phyloP scores from a whole-genome alignment of 2,113 vertebrate genomes.

The Alosa alosa region DNA sequence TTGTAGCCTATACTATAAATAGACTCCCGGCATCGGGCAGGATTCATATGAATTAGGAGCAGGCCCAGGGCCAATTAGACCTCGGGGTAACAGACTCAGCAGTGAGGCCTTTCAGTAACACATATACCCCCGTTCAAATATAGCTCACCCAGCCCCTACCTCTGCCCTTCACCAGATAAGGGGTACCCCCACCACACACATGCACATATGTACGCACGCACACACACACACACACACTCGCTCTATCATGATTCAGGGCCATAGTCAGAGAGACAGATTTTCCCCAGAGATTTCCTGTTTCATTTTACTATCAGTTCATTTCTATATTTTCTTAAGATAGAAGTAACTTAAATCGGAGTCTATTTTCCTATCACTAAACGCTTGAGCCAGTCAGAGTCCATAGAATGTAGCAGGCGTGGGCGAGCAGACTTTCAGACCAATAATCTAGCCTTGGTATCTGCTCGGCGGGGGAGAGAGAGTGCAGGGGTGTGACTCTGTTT shows the following conservation, averaged over 20 bases:
- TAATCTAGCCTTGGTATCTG: not conserved
- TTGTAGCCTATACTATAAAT: conserved; percentile 12
- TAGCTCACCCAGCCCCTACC: not conserved
- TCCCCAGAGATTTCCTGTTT: not conserved
- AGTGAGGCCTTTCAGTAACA: conserved; percentile 8
- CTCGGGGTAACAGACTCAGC: conserved; percentile 13
- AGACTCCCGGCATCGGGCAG: conserved; percentile 1
- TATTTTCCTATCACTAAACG: not conserved
- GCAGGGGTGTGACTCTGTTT: not conserved
- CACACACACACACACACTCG: not conserved
- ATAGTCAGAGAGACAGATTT: not conserved
- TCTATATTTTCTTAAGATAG: not conserved
- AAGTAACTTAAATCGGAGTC: not conserved
- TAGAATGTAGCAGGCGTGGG: not conserved
- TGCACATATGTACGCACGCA: not conserved
- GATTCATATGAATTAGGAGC: conserved; percentile 24
- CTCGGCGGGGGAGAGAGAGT: not conserved
- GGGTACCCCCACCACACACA: not conserved
- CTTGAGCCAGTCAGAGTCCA: not conserved
- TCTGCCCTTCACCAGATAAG: not conserved
- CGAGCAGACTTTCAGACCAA: not conserved
- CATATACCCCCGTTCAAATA: conserved; percentile 19
- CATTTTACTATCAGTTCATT: not conserved
- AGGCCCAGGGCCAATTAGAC: conserved; percentile 9
- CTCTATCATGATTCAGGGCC: not conserved